These are phyloP conservation scores for Passer montanus DNA, from an alignment of 2,113 vertebrate species.

Conservation along the genomic window DNA sequence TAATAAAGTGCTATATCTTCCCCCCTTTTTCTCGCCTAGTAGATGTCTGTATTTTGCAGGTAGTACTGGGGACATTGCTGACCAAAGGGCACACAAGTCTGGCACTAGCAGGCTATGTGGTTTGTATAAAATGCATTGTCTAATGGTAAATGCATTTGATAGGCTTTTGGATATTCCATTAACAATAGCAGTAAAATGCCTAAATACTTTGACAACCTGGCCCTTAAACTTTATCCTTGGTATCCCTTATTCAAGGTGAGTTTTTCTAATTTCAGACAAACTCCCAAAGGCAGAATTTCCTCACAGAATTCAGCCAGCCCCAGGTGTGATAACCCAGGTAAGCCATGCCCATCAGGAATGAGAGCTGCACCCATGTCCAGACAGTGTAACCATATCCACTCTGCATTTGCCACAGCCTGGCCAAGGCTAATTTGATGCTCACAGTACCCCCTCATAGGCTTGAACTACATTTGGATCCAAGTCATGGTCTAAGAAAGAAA, in stretches of 20 bases:
- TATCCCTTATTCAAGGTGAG: not conserved
- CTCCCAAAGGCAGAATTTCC: not conserved
- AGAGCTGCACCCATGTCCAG: not conserved
- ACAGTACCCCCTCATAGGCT: not conserved
- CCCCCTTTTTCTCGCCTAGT: not conserved
- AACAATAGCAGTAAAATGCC: not conserved
- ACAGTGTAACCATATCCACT: not conserved
- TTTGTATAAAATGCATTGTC: not conserved
- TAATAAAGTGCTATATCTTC: not conserved
- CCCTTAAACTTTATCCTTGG: not conserved
- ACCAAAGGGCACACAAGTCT: not conserved
- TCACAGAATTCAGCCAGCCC: not conserved
- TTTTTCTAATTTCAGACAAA: not conserved
- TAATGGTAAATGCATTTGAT: not conserved
- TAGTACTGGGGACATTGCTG: not conserved
- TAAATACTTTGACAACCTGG: not conserved
- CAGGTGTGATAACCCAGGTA: fast-evolving
- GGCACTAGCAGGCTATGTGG: not conserved
- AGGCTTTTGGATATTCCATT: not conserved
- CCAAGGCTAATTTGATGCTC: not conserved
- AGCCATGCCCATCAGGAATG: not conserved
- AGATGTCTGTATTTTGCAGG: not conserved
- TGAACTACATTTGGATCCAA: not conserved
- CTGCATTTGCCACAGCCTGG: not conserved
- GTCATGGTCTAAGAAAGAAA: not conserved